phyloP scores from a whole-genome alignment of 2,797 vertebrate genomes.

The Tiaroga cobitis region DNA sequence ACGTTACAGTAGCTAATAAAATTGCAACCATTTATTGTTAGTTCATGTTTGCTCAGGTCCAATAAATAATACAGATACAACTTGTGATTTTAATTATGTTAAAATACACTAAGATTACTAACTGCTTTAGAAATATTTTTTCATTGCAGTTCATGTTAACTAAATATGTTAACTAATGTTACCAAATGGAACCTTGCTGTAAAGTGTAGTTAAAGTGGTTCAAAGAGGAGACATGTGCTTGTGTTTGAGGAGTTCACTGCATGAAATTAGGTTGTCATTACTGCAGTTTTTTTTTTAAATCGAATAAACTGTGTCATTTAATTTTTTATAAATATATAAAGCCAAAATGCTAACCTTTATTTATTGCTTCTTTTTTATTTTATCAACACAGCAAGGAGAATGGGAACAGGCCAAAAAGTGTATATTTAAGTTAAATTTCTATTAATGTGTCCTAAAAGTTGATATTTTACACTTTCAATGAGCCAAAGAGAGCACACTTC shows the following conservation, averaged over 20 bases:
- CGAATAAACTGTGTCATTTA: too few relatives aligned
- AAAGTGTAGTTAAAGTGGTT: background rate
- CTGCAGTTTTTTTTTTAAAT: background rate
- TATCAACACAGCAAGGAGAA: background rate
- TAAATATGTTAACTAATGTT: background rate
- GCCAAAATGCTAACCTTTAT: background rate
- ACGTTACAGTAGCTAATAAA: background rate
- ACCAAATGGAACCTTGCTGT: background rate
- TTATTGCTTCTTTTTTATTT: background rate
- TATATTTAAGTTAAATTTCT: background rate
- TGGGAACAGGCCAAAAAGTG: background rate
- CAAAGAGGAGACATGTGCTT: background rate
- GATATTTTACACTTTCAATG: background rate
- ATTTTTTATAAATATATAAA: background rate
- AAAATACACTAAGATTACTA: background rate
- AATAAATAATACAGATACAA: background rate
- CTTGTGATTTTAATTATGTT: background rate
- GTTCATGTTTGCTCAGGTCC: background rate
- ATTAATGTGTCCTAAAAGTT: background rate
- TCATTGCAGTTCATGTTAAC: background rate
- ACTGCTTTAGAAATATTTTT: background rate
- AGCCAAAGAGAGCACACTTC: too few relatives aligned
- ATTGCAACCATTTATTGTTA: background rate
- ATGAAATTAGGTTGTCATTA: background rate
- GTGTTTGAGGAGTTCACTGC: background rate